Conservation (phyloP, 2,888 invertebrate genomes). For the Stratiomys singularior region DNA sequence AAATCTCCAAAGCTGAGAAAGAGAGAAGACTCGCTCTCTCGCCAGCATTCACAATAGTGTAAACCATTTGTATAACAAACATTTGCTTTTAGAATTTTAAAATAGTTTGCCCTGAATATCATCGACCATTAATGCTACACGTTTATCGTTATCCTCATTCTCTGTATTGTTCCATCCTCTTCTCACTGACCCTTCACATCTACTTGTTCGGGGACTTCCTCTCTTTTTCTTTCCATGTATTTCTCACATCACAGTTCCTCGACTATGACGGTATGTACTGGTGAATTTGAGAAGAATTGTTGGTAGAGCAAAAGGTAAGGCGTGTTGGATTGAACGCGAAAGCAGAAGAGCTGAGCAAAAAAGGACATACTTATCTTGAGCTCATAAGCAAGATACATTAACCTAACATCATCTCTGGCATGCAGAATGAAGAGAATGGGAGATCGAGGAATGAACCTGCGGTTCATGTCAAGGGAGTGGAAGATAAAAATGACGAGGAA, state of each 20-base stretch:
- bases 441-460: no score
- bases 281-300: no score
- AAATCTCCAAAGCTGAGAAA: background rate
- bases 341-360: background rate
- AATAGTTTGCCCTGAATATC: slow-evolving; percentile 11
- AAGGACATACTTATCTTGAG: slow-evolving; percentile 4
- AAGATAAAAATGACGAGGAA: background rate
- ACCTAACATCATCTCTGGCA: background rate
- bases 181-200: background rate
- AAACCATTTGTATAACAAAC: slow-evolving; percentile 11
- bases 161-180: background rate
- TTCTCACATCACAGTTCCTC: no score
- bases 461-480: background rate
- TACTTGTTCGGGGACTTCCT: background rate
- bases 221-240: no score
- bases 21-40: background rate
- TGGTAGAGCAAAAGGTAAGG: no score
- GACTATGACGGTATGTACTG: no score
- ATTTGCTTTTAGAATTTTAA: slow-evolving; percentile 13
- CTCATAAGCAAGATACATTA: slow-evolving; percentile 14
- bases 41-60: background rate
- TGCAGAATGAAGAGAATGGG: background rate
- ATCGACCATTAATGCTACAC: slow-evolving; percentile 4
- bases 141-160: no score
- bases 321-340: background rate